Evolutionary conservation across 2,888 invertebrate genomes (phyloP).

Genomic region (Tenthredo livida): DNA sequence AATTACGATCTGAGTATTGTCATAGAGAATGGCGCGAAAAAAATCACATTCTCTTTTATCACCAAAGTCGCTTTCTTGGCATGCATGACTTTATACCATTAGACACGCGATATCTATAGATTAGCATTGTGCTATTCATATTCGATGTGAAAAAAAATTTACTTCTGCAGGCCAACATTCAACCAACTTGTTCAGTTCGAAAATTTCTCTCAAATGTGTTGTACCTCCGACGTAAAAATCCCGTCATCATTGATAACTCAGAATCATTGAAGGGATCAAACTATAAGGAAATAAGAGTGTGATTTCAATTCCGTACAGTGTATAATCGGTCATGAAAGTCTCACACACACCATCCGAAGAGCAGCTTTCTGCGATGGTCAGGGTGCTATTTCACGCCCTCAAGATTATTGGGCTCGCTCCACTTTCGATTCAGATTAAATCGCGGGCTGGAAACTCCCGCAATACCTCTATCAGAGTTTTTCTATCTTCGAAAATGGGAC

Average conservation of each 20-base stretch:
- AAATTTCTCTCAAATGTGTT: neutral
- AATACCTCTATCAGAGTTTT: neutral
- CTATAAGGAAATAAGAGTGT: neutral
- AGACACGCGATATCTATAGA: too few species aligned
- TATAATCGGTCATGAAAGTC: neutral
- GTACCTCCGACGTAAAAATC: too few species aligned
- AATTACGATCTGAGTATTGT: too few species aligned
- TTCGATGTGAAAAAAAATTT: neutral
- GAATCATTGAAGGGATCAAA: neutral
- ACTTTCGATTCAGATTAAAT: neutral
- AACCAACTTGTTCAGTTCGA: neutral
- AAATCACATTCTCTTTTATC: too few species aligned
- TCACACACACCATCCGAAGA: neutral
- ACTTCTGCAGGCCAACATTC: neutral
- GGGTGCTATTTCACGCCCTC: neutral
- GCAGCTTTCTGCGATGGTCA: neutral
- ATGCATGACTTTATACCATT: too few species aligned
- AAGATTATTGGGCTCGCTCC: constrained; percentile 14
- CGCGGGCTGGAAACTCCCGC: neutral
- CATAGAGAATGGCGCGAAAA: too few species aligned
- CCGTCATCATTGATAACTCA: neutral
- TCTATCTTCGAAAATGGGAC: neutral
- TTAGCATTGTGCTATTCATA: neutral
- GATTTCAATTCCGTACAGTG: neutral
- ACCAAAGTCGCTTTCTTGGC: too few species aligned